A percentile compares a stretch with the other conserved stretches of the same genome.
phyloP scores from a whole-genome alignment of 2,797 vertebrate genomes.

The Hoplostethus atlanticus region DNA sequence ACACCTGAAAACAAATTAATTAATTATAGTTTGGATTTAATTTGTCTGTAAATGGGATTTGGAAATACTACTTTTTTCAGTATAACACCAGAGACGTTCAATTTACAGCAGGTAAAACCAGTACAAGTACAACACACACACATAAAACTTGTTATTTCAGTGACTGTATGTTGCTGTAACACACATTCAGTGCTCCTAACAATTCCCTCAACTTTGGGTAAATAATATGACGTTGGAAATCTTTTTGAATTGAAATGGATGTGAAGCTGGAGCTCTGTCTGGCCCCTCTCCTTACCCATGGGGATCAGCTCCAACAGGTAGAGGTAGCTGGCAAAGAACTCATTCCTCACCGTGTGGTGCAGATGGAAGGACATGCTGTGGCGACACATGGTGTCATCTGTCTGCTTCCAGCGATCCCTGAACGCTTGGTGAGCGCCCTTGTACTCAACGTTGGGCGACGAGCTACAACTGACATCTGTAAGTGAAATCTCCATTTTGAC shows the following conservation, averaged over 20 bases:
- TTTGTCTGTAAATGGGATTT: not conserved
- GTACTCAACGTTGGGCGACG: constrained; percentile 75
- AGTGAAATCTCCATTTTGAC: constrained; percentile 48
- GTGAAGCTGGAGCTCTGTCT: not conserved
- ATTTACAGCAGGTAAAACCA: not conserved
- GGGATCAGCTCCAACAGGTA: constrained; percentile 94
- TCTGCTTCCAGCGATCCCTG: constrained; percentile 90
- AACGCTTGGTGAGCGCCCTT: constrained; percentile 91
- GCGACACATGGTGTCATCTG: constrained; percentile 90
- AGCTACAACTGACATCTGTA: not conserved
- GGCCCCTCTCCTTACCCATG: constrained; percentile 86
- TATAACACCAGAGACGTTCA: not conserved
- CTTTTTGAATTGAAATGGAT: not conserved
- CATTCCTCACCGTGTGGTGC: constrained; percentile 89
- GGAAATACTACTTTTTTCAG: not conserved
- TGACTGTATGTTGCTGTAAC: not conserved
- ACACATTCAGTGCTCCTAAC: not conserved
- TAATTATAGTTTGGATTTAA: too few species aligned
- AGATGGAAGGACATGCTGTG: constrained; percentile 96
- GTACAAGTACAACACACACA: not conserved
- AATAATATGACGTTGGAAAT: not conserved
- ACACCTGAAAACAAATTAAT: not conserved
- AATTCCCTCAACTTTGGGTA: constrained; percentile 5
- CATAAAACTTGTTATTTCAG: not conserved
- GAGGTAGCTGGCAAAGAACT: constrained; percentile 97